Conservation (phyloP, 2,797 vertebrate species). For the Sebastes minor region DNA sequence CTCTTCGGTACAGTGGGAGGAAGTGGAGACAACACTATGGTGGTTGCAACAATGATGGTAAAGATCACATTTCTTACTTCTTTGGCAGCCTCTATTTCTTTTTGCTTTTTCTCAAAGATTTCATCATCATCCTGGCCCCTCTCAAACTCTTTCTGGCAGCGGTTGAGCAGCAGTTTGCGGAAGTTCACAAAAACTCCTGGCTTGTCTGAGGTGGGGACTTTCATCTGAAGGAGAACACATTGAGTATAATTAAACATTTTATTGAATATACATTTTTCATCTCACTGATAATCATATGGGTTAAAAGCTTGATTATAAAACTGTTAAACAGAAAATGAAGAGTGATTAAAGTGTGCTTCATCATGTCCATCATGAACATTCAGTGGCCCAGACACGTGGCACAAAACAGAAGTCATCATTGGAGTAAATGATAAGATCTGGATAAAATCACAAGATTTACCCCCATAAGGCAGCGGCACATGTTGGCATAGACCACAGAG, state of each 20-base stretch:
- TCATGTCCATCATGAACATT: too few species aligned
- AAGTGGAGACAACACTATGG: neutral
- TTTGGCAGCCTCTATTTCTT: slow-evolving; percentile 92
- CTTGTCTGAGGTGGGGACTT: slow-evolving; percentile 94
- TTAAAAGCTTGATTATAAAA: neutral
- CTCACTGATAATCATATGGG: neutral
- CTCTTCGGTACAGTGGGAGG: too few species aligned
- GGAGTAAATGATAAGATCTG: neutral
- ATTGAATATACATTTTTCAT: neutral
- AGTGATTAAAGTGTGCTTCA: too few species aligned
- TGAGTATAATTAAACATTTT: neutral
- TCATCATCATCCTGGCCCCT: slow-evolving; percentile 42
- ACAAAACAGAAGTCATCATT: slow-evolving; percentile 52
- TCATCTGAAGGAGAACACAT: slow-evolving; percentile 82
- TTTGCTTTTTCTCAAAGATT: slow-evolving; percentile 96
- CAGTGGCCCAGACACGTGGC: slow-evolving; percentile 45
- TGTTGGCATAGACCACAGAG: slow-evolving; percentile 98
- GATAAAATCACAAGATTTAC: slow-evolving; percentile 78
- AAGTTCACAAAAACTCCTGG: slow-evolving; percentile 93
- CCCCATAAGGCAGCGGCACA: slow-evolving; percentile 99
- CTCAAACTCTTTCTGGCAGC: slow-evolving; percentile 99
- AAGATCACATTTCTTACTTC: slow-evolving; percentile 75
- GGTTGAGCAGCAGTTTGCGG: slow-evolving; percentile 95
- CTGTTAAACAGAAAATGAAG: neutral
- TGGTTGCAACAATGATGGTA: too few species aligned